phyloP scores from a whole-genome alignment of 2,113 vertebrate genomes.

The Saguinus imperator region DNA sequence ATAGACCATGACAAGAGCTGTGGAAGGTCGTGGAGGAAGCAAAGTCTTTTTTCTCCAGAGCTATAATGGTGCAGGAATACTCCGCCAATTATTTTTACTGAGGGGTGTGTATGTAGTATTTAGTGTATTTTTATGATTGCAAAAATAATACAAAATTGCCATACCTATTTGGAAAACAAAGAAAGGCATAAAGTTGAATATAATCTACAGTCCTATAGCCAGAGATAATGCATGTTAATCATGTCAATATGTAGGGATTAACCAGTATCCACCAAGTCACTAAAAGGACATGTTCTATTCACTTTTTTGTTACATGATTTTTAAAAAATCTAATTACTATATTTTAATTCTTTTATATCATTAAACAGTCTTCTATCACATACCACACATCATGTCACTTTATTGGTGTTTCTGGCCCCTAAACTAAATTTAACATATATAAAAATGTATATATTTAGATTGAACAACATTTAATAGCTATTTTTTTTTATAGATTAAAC shows the following conservation, averaged over 20 bases:
- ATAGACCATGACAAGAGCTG: not conserved
- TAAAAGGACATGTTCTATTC: not conserved
- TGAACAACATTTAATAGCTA: not conserved
- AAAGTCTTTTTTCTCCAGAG: not conserved
- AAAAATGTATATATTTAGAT: not conserved
- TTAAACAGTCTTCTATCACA: not conserved
- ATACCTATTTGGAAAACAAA: slow-evolving; percentile 16
- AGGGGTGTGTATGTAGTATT: not conserved
- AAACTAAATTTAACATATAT: not conserved
- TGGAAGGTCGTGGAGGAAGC: not conserved
- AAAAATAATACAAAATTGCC: not conserved
- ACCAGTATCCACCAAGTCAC: not conserved
- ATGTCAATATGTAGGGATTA: not conserved
- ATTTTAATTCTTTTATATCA: not conserved
- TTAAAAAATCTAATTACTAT: not conserved
- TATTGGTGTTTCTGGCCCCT: not conserved
- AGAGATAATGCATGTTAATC: not conserved
- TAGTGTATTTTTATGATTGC: not conserved
- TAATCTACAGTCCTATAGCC: not conserved
- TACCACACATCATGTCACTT: not conserved
- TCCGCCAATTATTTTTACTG: not conserved
- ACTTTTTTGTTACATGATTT: not conserved
- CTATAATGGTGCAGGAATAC: not conserved
- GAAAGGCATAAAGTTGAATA: not conserved
- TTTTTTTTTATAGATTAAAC: not conserved